Evolutionary conservation across 2,797 vertebrate species (phyloP).

Genomic region (Fringilla coelebs): DNA sequence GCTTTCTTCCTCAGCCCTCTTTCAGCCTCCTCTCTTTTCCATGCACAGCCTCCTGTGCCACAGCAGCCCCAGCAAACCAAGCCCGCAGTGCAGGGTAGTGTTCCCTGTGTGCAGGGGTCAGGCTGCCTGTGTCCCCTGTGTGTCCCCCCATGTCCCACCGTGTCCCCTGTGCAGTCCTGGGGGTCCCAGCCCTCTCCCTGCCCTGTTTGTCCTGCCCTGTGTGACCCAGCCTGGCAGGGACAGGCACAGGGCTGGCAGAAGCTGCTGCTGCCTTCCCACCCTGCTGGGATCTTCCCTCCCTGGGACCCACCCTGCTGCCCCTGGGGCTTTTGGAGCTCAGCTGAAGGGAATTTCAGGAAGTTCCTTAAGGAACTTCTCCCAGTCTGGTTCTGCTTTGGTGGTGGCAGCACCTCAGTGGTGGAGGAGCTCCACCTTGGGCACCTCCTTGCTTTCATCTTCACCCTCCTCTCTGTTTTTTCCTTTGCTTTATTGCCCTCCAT

Average conservation of each 20-base stretch:
- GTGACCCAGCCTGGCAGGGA: not conserved
- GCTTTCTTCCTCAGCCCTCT: not conserved
- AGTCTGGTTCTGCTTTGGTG: accelerated
- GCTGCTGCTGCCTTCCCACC: not conserved
- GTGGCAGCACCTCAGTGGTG: not conserved
- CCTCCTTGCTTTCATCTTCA: not conserved
- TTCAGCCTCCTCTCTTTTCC: not conserved
- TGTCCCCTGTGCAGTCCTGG: not conserved
- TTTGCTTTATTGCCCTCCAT: not conserved
- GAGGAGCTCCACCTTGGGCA: not conserved
- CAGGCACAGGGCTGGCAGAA: not conserved
- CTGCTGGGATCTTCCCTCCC: accelerated
- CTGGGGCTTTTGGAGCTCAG: not conserved
- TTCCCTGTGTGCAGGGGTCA: not conserved
- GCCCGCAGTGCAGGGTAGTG: accelerated
- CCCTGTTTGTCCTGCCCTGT: not conserved
- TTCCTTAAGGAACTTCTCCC: accelerated
- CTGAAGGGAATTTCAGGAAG: too few species aligned
- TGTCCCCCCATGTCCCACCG: too few species aligned
- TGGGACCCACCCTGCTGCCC: not conserved
- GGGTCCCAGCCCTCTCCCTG: not conserved
- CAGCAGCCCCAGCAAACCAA: accelerated
- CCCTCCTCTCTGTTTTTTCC: not conserved
- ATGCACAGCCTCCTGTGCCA: not conserved
- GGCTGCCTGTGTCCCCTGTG: too few species aligned